Conservation (phyloP, 2,113 vertebrate genomes). For the Theropithecus gelada region DNA sequence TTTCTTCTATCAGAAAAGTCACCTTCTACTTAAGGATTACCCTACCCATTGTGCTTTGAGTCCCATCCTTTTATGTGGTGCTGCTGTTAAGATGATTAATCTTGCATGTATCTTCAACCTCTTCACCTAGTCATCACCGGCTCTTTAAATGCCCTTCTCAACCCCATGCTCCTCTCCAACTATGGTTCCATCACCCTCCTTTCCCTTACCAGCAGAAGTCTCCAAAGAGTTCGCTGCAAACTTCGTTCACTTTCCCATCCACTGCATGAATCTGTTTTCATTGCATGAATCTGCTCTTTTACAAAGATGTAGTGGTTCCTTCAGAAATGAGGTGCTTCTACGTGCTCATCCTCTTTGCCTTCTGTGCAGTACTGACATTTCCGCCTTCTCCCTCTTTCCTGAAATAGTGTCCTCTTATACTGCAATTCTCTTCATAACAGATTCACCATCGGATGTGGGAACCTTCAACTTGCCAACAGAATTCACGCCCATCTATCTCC, state of each 20-base stretch:
- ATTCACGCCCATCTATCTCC: not conserved
- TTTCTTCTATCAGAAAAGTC: not conserved
- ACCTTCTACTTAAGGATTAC: not conserved
- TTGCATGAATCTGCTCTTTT: not conserved
- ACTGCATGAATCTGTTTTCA: not conserved
- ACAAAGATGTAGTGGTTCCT: not conserved
- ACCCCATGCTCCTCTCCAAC: not conserved
- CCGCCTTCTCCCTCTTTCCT: not conserved
- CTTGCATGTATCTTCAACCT: not conserved
- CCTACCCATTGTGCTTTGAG: not conserved
- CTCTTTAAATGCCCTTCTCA: not conserved
- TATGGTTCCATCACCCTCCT: not conserved
- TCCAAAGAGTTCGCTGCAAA: accelerated
- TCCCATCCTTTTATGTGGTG: not conserved
- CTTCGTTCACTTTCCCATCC: not conserved
- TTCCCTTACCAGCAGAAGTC: not conserved
- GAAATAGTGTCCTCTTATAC: not conserved
- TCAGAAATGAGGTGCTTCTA: not conserved
- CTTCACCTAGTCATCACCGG: not conserved
- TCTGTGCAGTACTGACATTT: not conserved
- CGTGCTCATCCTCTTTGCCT: not conserved
- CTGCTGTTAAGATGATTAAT: not conserved
- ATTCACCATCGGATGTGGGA: not conserved
- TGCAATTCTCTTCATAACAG: not conserved
- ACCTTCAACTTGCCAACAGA: not conserved